Conservation (phyloP, 2,797 vertebrate genomes). For the Acanthurus leucopareius region DNA sequence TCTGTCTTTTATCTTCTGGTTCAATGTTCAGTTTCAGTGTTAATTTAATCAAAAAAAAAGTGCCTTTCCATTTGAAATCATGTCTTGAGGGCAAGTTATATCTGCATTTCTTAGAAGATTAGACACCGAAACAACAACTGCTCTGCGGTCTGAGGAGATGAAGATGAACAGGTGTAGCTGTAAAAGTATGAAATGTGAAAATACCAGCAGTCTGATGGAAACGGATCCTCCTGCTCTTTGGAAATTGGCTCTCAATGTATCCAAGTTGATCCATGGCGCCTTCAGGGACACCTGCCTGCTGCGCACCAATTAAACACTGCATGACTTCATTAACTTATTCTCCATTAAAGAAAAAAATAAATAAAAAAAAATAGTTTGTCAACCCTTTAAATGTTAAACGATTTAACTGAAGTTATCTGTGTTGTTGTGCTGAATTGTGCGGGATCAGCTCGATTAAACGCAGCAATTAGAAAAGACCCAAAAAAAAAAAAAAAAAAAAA, state of each 20-base stretch:
- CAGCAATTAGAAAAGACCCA: neutral
- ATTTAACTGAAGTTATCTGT: neutral
- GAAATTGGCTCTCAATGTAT: slow-evolving; percentile 33
- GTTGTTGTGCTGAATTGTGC: neutral
- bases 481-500: neutral
- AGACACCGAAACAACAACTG: neutral
- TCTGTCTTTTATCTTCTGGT: neutral
- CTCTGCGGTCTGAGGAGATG: neutral
- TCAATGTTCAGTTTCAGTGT: neutral
- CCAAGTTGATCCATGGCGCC: slow-evolving; percentile 69
- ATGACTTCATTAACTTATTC: slow-evolving; percentile 26
- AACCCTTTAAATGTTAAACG: neutral
- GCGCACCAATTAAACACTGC: slow-evolving; percentile 52
- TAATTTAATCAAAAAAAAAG: neutral
- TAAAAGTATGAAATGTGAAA: slow-evolving; percentile 38
- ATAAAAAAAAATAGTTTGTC: neutral
- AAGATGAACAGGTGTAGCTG: slow-evolving; percentile 7
- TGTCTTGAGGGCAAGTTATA: slow-evolving; percentile 5
- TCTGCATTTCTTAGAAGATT: neutral
- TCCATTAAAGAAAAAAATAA: neutral
- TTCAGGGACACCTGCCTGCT: slow-evolving; percentile 77
- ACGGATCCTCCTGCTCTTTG: slow-evolving; percentile 60
- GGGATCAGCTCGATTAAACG: slow-evolving; percentile 19
- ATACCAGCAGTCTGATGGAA: slow-evolving; percentile 72
- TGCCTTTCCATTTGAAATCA: neutral